phyloP scores from a whole-genome alignment of 2,888 invertebrate genomes.

The Eupithecia inturbata region DNA sequence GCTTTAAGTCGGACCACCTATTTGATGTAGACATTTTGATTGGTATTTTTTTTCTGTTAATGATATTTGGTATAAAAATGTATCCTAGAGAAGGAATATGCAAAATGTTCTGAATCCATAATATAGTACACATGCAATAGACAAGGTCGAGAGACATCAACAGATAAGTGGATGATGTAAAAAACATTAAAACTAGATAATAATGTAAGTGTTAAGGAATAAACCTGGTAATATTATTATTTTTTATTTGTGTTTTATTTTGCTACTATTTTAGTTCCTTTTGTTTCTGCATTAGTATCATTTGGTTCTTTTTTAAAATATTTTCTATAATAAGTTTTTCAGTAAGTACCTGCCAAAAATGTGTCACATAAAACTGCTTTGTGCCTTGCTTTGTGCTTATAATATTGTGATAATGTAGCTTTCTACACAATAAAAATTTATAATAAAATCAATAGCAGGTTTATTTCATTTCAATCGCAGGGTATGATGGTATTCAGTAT shows the following conservation, averaged over 20 bases:
- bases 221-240: slow-evolving; percentile 82
- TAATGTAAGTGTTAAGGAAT: slow-evolving; percentile 82
- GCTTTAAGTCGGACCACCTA: slow-evolving; percentile 71
- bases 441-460: slow-evolving; percentile 36
- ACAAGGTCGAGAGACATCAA: slow-evolving; percentile 68
- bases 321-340: not conserved
- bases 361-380: slow-evolving; percentile 41
- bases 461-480: slow-evolving; percentile 46
- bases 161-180: slow-evolving; percentile 79
- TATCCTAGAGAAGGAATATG: not conserved
- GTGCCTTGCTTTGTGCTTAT: slow-evolving; percentile 54
- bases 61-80: slow-evolving; percentile 15
- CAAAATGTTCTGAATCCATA: slow-evolving; percentile 36
- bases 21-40: slow-evolving; percentile 52
- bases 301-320: not conserved
- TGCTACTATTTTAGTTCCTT: slow-evolving; percentile 45
- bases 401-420: slow-evolving; percentile 53
- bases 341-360: slow-evolving; percentile 8
- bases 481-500: not conserved
- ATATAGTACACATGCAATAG: slow-evolving; percentile 65
- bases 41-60: slow-evolving; percentile 47
- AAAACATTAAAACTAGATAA: slow-evolving; percentile 80
- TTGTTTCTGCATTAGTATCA: slow-evolving; percentile 40
- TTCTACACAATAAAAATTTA: slow-evolving; percentile 59
- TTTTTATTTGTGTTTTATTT: slow-evolving; percentile 77